Base-by-base conservation (phyloP, 2,113 vertebrate genomes). In the Lota lota region DNA sequence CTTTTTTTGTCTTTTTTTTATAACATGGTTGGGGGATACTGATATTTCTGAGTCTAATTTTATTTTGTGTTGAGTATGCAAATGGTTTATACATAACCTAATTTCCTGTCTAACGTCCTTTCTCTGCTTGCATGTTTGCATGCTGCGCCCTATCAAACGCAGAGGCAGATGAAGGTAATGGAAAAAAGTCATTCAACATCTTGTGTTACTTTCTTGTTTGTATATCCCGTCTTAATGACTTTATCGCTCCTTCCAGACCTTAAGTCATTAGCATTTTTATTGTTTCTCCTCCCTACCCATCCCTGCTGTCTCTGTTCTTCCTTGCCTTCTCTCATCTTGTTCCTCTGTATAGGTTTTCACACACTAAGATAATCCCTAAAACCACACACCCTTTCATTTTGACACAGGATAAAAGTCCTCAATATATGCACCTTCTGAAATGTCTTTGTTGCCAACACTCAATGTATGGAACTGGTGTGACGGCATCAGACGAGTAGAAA, bases 71-170 rank as follows among this genome's bases (percentile, higher is more conserved):
- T 47, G 40, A 8, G 10, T 47, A 47, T 47, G 40, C 40, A 47
- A 47, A 47, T 47, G 40, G 40, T 47, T 47, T 47, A 47, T 47
- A 14, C 40, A 47, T 47, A 47, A 47, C 8, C 40, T 11, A 11
- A 47, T 78, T 28, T 69, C 70, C 5, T 79, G 59, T 93, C 93
- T 95, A 95, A 95, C 92, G 82, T 54, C 73, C 65, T 94, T 83
- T 94, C 91, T 96, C 92, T 93, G 91, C 94, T 98, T 78, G 96
- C 95, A 97, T 95, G 96, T 92, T 88, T 97, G 97, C 96, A 98
- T 98, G 96, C 93, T 85, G 95, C 85, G 90, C 89, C 91, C 86
- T 94, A 63, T 93, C 92, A 94, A 93, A 95, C 88, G 83, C 95
- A 98, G 97, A 97, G 81, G 91, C 90, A 88, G 91, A 94, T 10